Evolutionary conservation across 2,113 vertebrate species (phyloP).

Genomic region (Acanthisitta chloris): DNA sequence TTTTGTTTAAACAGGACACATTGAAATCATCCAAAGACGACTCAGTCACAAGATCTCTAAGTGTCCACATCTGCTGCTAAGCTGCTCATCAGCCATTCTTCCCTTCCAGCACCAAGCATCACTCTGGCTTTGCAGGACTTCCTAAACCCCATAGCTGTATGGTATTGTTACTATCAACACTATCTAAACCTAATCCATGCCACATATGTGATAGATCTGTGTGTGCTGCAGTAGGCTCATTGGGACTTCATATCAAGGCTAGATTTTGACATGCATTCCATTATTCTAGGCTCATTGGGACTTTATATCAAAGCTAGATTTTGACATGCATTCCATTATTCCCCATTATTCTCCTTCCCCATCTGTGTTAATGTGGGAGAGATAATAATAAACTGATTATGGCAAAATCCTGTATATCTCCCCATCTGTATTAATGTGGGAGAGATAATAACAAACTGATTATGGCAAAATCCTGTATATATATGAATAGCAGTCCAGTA

Average conservation of each 20-base stretch:
- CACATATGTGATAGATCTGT: too few relatives aligned
- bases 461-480: neutral
- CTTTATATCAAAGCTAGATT: neutral
- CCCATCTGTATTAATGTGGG: neutral
- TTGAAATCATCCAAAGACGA: neutral
- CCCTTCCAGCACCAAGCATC: neutral
- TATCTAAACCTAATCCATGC: neutral
- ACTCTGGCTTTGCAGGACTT: neutral
- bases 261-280: neutral
- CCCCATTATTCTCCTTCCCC: neutral
- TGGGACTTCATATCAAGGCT: neutral
- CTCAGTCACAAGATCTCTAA: neutral
- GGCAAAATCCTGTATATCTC: neutral
- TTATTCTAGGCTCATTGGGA: neutral
- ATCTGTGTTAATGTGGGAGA: neutral
- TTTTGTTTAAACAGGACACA: neutral
- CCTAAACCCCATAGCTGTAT: neutral
- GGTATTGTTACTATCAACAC: neutral
- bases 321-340: neutral
- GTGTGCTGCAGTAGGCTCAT: neutral
- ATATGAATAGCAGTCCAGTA: neutral
- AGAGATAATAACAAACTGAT: neutral
- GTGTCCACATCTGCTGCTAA: neutral
- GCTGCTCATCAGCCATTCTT: neutral
- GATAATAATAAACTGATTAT: neutral